Base-by-base conservation (phyloP, 2,888 invertebrate genomes). In the Trypoxylon attenuatum region DNA sequence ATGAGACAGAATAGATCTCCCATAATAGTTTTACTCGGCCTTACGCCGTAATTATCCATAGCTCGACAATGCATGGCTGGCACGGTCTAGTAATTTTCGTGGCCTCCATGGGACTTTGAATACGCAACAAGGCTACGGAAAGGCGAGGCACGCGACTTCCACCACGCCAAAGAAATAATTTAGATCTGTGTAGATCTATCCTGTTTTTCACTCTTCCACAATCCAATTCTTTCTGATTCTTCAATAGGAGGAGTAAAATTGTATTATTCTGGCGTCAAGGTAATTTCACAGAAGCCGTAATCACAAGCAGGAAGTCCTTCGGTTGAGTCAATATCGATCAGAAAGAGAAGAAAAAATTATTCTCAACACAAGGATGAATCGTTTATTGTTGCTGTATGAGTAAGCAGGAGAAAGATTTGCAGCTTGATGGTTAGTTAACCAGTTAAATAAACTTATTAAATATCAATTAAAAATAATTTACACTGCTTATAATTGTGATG, bases 11-110 rank as follows among this genome's bases (percentile, higher is more conserved):
- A 58, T 53, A 45, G 45, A 21, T 18, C 77, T 71, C 73, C 65
- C 75, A 76, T 70, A 13, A 13, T 33, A 57, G 59, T 39, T 67
- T 56, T 39, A 56, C 63, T 53, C 43, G 59, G 42, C 68, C 66
- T 73, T 73, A 73, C 67, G 62, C 51, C 27, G 69, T 56, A 58
- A 69, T 77, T 77, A 75, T 49, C 33, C 41, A 38, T 45, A 52
- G 64, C 51, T 39, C 55, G 29, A 68, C 55, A 62, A 58, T 53
- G 54, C 57, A 63, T 45, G 16, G 55, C 21, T 10, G 49, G 54
- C 54, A 67, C 64, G 71, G 67, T 74, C 74, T 66, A 45, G 60
- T 73, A 73, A 69, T 76, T 69, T 71, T 76, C 73, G 52, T 57
- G 70, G 51, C 77, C 78, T 78, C 71, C 60, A 16, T 18, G 22